Percentiles rank a stretch among this genome's conserved stretches.
These are phyloP conservation scores for Oceanites oceanicus DNA, from an alignment of 2,113 vertebrate species.

Conservation along the genomic window DNA sequence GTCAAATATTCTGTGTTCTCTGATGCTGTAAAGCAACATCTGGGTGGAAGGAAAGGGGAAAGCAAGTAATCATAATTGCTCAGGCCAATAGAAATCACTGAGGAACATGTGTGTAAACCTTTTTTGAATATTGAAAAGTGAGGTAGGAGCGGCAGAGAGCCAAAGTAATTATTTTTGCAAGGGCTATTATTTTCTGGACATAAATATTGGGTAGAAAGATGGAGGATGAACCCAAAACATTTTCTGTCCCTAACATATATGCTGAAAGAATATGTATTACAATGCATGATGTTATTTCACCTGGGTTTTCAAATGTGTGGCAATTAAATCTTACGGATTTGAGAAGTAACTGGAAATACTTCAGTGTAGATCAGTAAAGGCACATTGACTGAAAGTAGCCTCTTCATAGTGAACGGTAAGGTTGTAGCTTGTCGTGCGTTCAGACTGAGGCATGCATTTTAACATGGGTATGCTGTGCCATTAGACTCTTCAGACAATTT, in stretches of 20 bases:
- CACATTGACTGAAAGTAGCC: not conserved
- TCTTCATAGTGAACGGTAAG: not conserved
- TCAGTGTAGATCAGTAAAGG: not conserved
- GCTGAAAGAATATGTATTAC: not conserved
- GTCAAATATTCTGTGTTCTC: conserved; percentile 2
- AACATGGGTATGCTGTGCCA: not conserved
- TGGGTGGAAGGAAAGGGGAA: not conserved
- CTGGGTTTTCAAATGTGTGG: not conserved
- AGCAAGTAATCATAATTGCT: not conserved
- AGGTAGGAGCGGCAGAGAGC: conserved; percentile 41
- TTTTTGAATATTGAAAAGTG: conserved; percentile 49
- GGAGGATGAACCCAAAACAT: conserved; percentile 9
- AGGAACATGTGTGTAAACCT: conserved; percentile 26
- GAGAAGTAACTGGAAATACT: not conserved
- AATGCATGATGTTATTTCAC: not conserved
- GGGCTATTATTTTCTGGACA: conserved; percentile 22
- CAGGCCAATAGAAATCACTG: conserved; percentile 3
- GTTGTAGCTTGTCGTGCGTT: not conserved
- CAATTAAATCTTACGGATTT: not conserved
- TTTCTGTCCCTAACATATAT: not conserved
- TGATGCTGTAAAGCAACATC: conserved; percentile 33
- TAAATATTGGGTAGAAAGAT: not conserved
- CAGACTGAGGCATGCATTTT: not conserved
- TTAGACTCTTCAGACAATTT: not conserved
- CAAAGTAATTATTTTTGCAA: conserved; percentile 33